A percentile compares a stretch with the other conserved stretches of the same genome.
phyloP scores from a whole-genome alignment of 2,113 vertebrate species.

The Meles meles region DNA sequence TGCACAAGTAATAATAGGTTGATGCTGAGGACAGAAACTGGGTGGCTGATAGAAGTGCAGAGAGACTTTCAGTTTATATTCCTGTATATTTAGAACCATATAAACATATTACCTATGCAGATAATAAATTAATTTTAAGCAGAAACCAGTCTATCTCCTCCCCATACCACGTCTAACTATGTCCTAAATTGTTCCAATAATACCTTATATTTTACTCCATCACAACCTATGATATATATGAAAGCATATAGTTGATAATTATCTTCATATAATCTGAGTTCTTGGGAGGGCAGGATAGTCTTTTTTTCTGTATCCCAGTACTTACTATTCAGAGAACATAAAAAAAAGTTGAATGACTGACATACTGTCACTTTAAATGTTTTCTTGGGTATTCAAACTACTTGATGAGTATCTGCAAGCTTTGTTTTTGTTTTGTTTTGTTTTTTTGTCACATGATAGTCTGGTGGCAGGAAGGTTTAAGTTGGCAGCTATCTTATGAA shows the following conservation, averaged over 20 bases:
- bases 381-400: constrained; percentile 1
- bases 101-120: neutral
- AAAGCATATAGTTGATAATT: neutral
- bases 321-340: neutral
- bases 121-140: neutral
- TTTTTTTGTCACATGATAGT: neutral
- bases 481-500: neutral
- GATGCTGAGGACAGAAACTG: constrained; percentile 14
- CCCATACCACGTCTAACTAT: neutral
- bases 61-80: neutral
- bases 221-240: neutral
- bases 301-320: neutral
- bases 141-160: neutral
- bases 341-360: neutral
- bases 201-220: neutral
- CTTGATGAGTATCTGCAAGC: neutral
- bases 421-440: neutral
- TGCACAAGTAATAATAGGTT: neutral
- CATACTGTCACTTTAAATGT: neutral
- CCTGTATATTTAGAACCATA: neutral
- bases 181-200: neutral
- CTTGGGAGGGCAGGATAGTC: neutral
- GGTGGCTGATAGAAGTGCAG: neutral
- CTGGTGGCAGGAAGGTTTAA: neutral
- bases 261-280: constrained; percentile 10